Percentiles rank a stretch among this genome's conserved stretches.
These are phyloP conservation scores for Sminthopsis crassicaudata DNA, from an alignment of 2,113 vertebrate genomes.

Conservation along the genomic window DNA sequence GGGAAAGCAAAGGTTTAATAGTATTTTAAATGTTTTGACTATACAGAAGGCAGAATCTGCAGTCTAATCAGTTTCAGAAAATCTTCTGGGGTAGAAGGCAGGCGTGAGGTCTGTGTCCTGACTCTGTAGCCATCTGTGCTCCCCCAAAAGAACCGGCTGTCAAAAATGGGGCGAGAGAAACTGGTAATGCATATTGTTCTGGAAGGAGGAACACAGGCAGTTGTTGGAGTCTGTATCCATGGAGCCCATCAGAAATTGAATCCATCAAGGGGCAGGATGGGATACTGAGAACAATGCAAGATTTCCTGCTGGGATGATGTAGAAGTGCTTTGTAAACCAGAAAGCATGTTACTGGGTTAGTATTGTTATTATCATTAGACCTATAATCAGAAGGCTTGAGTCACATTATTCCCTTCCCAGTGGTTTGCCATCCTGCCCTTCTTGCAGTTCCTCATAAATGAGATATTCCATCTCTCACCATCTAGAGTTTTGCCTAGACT, in stretches of 20 bases:
- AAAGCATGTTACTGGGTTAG: background rate
- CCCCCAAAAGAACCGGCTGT: background rate
- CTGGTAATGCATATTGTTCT: constrained; percentile 7
- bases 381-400: background rate
- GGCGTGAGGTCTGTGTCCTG: background rate
- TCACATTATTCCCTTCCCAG: background rate
- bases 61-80: constrained; percentile 77
- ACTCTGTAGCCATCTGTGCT: constrained; percentile 49
- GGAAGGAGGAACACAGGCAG: constrained; percentile 20
- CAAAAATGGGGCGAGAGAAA: constrained; percentile 4
- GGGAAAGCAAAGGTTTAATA: constrained; percentile 82
- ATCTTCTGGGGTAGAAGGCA: constrained; percentile 41
- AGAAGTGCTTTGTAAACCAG: background rate
- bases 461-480: background rate
- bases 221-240: fast-evolving
- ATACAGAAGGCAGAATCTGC: constrained; percentile 75
- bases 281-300: background rate
- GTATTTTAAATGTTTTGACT: constrained; percentile 86
- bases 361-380: background rate
- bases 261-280: background rate
- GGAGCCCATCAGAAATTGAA: background rate
- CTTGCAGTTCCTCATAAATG: background rate
- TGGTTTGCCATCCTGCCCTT: background rate
- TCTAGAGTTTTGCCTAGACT: background rate
- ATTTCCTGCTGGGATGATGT: background rate